Conservation (phyloP, 2,888 invertebrate genomes). For the Chrysolina americana region DNA sequence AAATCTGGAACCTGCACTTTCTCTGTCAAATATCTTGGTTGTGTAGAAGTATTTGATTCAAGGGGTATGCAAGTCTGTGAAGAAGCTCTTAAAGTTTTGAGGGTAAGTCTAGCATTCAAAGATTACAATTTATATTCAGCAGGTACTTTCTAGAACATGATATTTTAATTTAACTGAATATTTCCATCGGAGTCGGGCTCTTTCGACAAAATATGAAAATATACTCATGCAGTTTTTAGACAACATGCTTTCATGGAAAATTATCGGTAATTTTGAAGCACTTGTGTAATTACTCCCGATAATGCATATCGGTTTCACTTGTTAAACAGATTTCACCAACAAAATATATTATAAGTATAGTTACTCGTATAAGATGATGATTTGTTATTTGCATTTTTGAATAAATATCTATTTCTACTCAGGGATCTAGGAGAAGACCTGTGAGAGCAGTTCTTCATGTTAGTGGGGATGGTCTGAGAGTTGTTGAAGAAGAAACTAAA, state of each 20-base stretch:
- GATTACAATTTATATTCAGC: background rate
- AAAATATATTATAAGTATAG: too few relatives aligned
- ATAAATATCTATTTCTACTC: slow-evolving; percentile 59
- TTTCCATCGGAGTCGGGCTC: too few relatives aligned
- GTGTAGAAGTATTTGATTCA: slow-evolving; percentile 99
- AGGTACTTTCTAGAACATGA: background rate
- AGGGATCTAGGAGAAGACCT: slow-evolving; percentile 91
- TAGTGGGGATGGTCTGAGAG: slow-evolving; percentile 95
- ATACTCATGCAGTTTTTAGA: too few relatives aligned
- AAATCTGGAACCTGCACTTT: slow-evolving; percentile 97
- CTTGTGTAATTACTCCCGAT: too few relatives aligned
- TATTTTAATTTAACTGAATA: too few relatives aligned
- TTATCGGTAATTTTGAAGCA: too few relatives aligned
- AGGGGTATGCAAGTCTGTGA: slow-evolving; percentile 99
- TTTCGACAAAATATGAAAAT: too few relatives aligned
- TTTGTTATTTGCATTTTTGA: background rate
- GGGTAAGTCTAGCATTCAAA: slow-evolving; percentile 73
- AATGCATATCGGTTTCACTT: too few relatives aligned
- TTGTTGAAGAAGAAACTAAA: slow-evolving; percentile 99
- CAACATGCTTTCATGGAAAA: too few relatives aligned
- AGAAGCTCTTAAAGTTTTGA: slow-evolving; percentile 96
- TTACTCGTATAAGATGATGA: slow-evolving; percentile 24
- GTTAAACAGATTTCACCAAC: too few relatives aligned
- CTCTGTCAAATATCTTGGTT: slow-evolving; percentile 98
- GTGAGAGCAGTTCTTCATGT: slow-evolving; percentile 92